Conservation (phyloP, 2,113 vertebrate genomes). For the Mobula birostris region DNA sequence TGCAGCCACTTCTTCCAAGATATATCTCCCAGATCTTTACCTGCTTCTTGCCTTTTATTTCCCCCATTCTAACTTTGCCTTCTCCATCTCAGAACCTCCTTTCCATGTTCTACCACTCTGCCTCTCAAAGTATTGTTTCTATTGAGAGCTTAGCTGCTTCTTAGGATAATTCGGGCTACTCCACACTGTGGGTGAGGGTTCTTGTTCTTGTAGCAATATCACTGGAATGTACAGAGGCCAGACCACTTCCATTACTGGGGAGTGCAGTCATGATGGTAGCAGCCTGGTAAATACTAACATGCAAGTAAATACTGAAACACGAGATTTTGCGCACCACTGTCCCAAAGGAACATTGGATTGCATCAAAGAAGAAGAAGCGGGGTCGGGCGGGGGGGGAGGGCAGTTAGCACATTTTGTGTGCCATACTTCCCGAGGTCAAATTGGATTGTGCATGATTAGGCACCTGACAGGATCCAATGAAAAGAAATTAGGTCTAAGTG, state of each 20-base stretch:
- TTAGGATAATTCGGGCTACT: background rate
- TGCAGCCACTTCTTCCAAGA: background rate
- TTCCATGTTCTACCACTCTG: too few relatives aligned
- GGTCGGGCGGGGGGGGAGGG: too few relatives aligned
- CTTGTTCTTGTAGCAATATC: background rate
- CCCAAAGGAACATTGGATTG: too few relatives aligned
- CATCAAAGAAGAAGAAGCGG: too few relatives aligned
- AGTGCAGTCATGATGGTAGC: too few relatives aligned
- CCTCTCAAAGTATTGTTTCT: background rate
- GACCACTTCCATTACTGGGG: background rate
- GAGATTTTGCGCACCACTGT: too few relatives aligned
- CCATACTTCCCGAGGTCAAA: too few relatives aligned
- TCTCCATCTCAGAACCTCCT: too few relatives aligned
- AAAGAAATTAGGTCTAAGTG: too few relatives aligned
- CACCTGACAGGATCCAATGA: too few relatives aligned
- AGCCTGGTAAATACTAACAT: background rate
- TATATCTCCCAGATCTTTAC: background rate
- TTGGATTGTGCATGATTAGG: too few relatives aligned
- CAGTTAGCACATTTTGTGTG: too few relatives aligned
- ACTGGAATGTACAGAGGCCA: background rate
- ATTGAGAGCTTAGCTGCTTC: background rate
- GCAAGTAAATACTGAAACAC: background rate
- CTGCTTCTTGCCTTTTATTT: background rate
- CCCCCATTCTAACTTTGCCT: background rate
- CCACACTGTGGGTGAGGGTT: background rate